Percentiles rank a stretch among this genome's conserved stretches.
phyloP scores from a whole-genome alignment of 2,113 vertebrate species.

The Callithrix jacchus region DNA sequence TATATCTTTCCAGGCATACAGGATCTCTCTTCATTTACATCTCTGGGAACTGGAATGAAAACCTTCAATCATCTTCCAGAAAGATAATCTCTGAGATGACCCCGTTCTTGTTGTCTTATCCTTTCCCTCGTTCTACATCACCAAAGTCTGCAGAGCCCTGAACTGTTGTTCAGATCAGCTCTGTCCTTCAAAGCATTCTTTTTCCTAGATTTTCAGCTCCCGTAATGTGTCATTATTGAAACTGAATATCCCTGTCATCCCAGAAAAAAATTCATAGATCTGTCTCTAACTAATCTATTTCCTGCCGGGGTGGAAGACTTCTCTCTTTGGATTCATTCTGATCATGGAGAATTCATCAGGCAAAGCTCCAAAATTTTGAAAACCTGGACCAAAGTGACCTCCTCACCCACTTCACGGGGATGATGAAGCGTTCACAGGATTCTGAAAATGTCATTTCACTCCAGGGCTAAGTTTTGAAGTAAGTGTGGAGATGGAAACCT shows the following conservation, averaged over 20 bases:
- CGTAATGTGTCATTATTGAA: neutral
- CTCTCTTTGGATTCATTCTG: neutral
- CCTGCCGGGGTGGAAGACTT: too few relatives aligned
- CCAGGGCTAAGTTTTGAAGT: neutral
- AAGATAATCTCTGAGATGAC: neutral
- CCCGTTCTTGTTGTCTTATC: fast-evolving
- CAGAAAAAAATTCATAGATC: neutral
- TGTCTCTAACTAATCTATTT: neutral
- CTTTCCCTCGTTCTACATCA: too few relatives aligned
- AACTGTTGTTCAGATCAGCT: neutral
- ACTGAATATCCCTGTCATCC: neutral
- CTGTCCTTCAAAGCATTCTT: neutral
- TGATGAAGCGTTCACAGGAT: neutral
- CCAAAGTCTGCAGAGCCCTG: neutral
- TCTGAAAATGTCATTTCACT: too few relatives aligned
- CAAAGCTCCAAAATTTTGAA: neutral
- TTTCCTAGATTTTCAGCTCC: neutral
- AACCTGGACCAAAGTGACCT: neutral
- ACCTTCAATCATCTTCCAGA: neutral
- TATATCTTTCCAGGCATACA: neutral
- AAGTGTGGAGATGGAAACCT: fast-evolving
- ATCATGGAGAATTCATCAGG: too few relatives aligned
- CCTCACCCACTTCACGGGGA: fast-evolving
- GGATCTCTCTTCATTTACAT: neutral
- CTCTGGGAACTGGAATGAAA: neutral